Evolutionary conservation across 2,113 vertebrate species (phyloP).

Genomic region (Lichenostomus cassidix): DNA sequence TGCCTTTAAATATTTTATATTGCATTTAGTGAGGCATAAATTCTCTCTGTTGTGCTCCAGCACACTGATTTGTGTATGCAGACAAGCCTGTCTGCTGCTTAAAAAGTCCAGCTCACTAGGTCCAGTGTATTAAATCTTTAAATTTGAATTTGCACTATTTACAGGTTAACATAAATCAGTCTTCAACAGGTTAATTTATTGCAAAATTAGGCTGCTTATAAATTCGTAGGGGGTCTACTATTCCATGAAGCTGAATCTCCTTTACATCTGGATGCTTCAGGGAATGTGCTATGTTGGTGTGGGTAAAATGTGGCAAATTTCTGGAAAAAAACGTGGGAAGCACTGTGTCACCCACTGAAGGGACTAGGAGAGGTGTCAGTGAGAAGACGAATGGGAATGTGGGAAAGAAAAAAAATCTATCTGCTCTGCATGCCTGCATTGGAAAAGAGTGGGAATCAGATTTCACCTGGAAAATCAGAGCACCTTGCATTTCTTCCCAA

Average conservation of each 20-base stretch:
- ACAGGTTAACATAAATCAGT: neutral
- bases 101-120: neutral
- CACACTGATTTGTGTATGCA: neutral
- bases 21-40: neutral
- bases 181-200: neutral
- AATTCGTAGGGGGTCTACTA: neutral
- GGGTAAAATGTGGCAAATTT: neutral
- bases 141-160: neutral
- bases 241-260: neutral
- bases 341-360: neutral
- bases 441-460: neutral
- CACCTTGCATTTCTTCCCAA: neutral
- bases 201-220: neutral
- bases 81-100: neutral
- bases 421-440: neutral
- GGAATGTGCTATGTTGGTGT: accelerated
- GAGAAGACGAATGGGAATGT: neutral
- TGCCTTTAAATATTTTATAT: neutral
- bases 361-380: neutral
- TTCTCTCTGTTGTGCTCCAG: neutral
- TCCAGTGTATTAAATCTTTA: neutral
- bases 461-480: neutral
- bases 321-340: accelerated
- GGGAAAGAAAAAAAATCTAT: neutral
- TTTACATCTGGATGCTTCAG: neutral